Percentiles rank a stretch among this genome's conserved stretches.
phyloP scores from a whole-genome alignment of 1,140 invertebrate species.

The Papilio helenus region DNA sequence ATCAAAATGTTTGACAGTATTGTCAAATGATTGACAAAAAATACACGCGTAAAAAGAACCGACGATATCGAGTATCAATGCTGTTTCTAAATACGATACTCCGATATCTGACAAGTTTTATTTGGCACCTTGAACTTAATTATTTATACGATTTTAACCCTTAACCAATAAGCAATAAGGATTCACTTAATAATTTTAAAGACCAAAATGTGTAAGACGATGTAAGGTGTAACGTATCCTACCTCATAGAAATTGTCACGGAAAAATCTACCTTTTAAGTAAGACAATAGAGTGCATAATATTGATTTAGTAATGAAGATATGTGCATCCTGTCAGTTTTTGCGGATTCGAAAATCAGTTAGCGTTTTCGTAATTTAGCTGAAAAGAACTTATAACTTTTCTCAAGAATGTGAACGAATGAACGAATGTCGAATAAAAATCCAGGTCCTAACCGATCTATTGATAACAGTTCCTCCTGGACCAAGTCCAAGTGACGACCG shows the following conservation, averaged over 20 bases:
- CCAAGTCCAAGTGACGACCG: slow-evolving; percentile 9
- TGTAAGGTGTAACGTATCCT: neutral
- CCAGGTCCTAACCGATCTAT: neutral
- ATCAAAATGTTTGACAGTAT: slow-evolving; percentile 34
- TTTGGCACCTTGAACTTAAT: neutral
- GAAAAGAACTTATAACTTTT: neutral
- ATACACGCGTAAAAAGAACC: slow-evolving; percentile 24
- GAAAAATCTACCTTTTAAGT: neutral
- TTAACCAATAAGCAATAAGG: neutral
- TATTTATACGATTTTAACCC: slow-evolving; percentile 6
- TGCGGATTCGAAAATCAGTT: neutral
- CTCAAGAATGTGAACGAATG: neutral
- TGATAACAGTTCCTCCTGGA: slow-evolving; percentile 21
- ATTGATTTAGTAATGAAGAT: neutral
- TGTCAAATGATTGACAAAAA: slow-evolving; percentile 33
- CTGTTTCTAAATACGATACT: slow-evolving; percentile 38
- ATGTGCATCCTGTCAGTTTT: slow-evolving; percentile 12
- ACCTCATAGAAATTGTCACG: neutral
- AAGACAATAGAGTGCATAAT: neutral
- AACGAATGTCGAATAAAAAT: neutral
- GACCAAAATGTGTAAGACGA: neutral
- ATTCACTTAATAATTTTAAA: neutral
- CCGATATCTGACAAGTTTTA: neutral
- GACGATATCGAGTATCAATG: slow-evolving; percentile 26
- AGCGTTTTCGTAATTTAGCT: neutral